These are phyloP conservation scores for Drosophila littoralis DNA, from an alignment of 1,140 invertebrate genomes.

Conservation along the genomic window DNA sequence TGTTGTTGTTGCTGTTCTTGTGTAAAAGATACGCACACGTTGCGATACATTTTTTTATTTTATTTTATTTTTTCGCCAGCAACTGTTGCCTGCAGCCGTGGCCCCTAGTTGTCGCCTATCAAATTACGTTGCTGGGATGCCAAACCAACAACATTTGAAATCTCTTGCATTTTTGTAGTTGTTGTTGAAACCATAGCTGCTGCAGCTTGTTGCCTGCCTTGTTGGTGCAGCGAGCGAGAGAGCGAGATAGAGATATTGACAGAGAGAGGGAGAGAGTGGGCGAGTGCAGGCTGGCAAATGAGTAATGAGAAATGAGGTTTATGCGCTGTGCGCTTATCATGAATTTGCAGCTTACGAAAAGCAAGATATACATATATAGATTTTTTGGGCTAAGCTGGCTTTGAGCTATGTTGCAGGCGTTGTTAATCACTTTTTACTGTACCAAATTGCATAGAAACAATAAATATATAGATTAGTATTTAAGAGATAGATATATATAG, in stretches of 20 bases:
- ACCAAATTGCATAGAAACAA: background rate
- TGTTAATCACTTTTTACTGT: slow-evolving; percentile 13
- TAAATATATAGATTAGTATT: no score
- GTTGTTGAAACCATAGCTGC: slow-evolving; percentile 26
- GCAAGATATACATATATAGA: no score
- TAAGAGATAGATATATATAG: no score
- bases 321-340: slow-evolving; percentile 42
- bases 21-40: slow-evolving; percentile 73
- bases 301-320: slow-evolving; percentile 31
- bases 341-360: slow-evolving; percentile 14
- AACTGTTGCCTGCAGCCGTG: slow-evolving; percentile 31
- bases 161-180: slow-evolving; percentile 35
- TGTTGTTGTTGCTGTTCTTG: slow-evolving; percentile 42
- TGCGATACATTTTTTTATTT: slow-evolving; percentile 44
- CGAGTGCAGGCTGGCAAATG: slow-evolving; percentile 3
- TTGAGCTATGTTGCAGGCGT: background rate
- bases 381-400: slow-evolving; percentile 3
- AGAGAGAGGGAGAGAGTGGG: slow-evolving; percentile 3
- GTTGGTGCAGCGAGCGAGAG: slow-evolving; percentile 9
- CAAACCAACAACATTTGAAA: slow-evolving; percentile 39
- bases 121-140: slow-evolving; percentile 63
- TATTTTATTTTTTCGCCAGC: background rate
- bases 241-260: background rate
- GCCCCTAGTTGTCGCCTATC: slow-evolving; percentile 73
- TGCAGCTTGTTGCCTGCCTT: slow-evolving; percentile 6